These are phyloP conservation scores for Alaudala cheleensis DNA, from an alignment of 2,113 vertebrate species.

Conservation along the genomic window DNA sequence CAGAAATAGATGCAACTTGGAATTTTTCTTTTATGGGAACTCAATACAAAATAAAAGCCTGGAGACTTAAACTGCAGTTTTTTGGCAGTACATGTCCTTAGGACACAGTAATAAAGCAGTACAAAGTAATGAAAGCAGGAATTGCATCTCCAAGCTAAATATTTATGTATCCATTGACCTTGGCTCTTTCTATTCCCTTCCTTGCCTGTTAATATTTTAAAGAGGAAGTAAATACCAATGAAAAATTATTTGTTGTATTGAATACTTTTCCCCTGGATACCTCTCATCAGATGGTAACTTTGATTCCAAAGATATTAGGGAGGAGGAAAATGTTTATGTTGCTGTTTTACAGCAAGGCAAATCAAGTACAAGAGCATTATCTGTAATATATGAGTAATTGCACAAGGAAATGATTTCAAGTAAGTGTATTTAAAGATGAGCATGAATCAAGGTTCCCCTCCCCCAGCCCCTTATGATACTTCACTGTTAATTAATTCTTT, in stretches of 20 bases:
- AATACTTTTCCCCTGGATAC: conserved; percentile 17
- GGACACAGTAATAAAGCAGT: not conserved
- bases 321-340: conserved; percentile 55
- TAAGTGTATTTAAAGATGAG: conserved; percentile 52
- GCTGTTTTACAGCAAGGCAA: conserved; percentile 45
- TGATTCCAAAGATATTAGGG: conserved; percentile 36
- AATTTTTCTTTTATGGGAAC: not conserved
- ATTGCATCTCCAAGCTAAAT: not conserved
- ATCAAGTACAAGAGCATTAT: conserved; percentile 47
- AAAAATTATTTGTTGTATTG: conserved; percentile 52
- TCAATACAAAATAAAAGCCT: not conserved
- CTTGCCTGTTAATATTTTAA: not conserved
- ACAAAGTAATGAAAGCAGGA: not conserved
- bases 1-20: not conserved
- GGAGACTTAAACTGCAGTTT: not conserved
- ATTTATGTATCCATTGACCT: not conserved
- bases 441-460: conserved; percentile 41
- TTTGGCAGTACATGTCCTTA: accelerated
- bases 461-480: not conserved
- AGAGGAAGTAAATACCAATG: conserved; percentile 44
- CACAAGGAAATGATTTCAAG: conserved; percentile 64
- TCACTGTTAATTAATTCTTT: conserved; percentile 60
- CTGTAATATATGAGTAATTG: conserved; percentile 70
- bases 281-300: conserved; percentile 50
- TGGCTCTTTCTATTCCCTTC: not conserved